Evolutionary conservation across 1,140 invertebrate genomes (phyloP), one percentile per base, ranked within the genome.

Genomic region (Cydia pomonella): DNA sequence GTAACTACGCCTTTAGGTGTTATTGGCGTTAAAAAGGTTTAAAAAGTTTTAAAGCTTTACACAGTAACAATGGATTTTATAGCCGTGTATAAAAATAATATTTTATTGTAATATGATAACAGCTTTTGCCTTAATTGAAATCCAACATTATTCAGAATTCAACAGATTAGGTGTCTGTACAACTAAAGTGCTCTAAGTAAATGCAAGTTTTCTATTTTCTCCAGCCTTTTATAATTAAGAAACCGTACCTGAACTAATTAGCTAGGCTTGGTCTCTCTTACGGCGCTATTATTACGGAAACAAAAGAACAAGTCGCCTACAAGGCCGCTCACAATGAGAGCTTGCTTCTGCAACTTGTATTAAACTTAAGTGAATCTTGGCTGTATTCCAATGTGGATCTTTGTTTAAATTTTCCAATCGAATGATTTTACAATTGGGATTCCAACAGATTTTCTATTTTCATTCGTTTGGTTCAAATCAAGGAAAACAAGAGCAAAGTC

Each of bases 211-310:
- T 23, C 21, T 69, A 10, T 69, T 69, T 38, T 33, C 64, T 21
- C 64, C n/a, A n/a, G n/a, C 63, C 64, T 41, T 69, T 69, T 69
- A 69, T 69, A 41, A 69, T 69, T 69, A 69, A 66, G 63, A 66
- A 33, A 18, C 64, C 21, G 21, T 33, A 33, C 64, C 64, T 69
- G 64, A 38, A 69, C 64, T 69, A 69, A 69, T 69, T 69, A 69
- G 29, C 64, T 41, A 33, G 29, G 64, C 64, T 69, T 69, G 64
- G 64, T 69, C 64, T 29, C 64, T 38, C 64, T 69, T 33, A 38
- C 64, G 7, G n/a, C 64, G 64, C 64, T 38, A 69, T 69, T 69
- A 69, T 69, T 69, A 38, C n/a, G 16, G 29, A 69, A 69, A 69
- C 64, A 69, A 69, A 66, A 41, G 64, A 69, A n/a, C 53, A 23